Evolutionary conservation across 2,797 vertebrate species (phyloP).

Genomic region (Gymnothorax javanicus): DNA sequence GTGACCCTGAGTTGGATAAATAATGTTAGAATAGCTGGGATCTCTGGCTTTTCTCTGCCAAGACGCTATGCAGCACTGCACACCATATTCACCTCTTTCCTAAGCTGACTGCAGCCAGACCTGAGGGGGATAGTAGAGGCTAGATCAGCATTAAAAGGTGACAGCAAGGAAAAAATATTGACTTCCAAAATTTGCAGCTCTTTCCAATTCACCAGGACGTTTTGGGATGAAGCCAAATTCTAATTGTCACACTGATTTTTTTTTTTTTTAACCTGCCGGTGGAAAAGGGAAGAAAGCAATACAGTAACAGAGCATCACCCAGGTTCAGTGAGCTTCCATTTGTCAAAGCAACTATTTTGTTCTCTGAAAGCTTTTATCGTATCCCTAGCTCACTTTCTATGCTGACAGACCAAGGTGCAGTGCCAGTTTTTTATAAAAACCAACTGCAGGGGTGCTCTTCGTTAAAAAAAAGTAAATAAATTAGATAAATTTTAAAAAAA

Average conservation of each 20-base stretch:
- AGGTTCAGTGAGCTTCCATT: neutral
- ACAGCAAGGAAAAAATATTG: neutral
- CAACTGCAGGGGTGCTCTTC: neutral
- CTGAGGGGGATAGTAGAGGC: neutral
- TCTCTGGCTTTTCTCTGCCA: neutral
- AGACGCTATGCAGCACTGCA: neutral
- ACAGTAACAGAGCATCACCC: neutral
- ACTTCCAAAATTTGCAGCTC: neutral
- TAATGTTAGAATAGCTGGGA: neutral
- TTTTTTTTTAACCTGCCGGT: neutral
- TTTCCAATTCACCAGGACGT: neutral
- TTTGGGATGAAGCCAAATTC: neutral
- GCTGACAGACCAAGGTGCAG: neutral
- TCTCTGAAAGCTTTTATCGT: neutral
- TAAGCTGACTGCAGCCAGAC: neutral
- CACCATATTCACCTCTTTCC: neutral
- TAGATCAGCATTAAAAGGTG: neutral
- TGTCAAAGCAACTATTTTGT: neutral
- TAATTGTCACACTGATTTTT: neutral
- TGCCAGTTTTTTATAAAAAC: neutral
- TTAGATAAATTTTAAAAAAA: neutral
- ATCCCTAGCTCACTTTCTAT: neutral
- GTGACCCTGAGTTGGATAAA: neutral
- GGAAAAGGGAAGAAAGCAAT: neutral
- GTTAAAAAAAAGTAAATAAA: too few relatives aligned